phyloP scores from a whole-genome alignment of 2,113 vertebrate species.

The Pristiophorus japonicus region DNA sequence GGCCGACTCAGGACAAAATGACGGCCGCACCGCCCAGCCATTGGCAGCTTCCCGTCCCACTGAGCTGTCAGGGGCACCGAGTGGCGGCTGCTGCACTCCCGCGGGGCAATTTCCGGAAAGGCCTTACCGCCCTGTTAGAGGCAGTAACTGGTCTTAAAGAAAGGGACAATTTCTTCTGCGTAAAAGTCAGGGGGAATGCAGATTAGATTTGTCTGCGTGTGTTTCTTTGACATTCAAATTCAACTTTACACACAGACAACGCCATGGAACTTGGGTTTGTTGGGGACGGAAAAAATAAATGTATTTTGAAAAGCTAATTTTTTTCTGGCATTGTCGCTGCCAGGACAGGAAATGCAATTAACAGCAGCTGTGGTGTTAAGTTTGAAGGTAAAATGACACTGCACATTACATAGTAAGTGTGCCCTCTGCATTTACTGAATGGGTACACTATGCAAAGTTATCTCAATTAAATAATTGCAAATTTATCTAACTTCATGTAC shows the following conservation, averaged over 20 bases:
- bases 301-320: conserved; percentile 25
- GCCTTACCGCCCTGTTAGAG: too few species aligned
- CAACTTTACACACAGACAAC: not conserved
- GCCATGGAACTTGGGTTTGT: not conserved
- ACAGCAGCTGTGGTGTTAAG: not conserved
- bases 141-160: too few species aligned
- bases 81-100: too few species aligned
- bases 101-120: too few species aligned
- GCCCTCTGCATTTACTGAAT: not conserved
- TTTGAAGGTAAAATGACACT: not conserved
- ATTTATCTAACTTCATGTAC: not conserved
- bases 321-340: not conserved
- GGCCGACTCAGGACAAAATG: too few species aligned
- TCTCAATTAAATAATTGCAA: not conserved
- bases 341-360: conserved; percentile 18
- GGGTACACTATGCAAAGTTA: not conserved
- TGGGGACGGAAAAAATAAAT: not conserved
- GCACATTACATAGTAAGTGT: not conserved
- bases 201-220: not conserved
- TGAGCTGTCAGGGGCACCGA: too few species aligned
- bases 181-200: not conserved
- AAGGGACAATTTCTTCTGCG: too few species aligned
- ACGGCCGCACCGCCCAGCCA: too few species aligned
- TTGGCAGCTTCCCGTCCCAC: too few species aligned
- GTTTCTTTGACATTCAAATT: not conserved